Percentiles rank a stretch among this genome's conserved stretches.
These are phyloP conservation scores for Pomacea canaliculata DNA, from an alignment of 2,888 invertebrate genomes.

Conservation along the genomic window DNA sequence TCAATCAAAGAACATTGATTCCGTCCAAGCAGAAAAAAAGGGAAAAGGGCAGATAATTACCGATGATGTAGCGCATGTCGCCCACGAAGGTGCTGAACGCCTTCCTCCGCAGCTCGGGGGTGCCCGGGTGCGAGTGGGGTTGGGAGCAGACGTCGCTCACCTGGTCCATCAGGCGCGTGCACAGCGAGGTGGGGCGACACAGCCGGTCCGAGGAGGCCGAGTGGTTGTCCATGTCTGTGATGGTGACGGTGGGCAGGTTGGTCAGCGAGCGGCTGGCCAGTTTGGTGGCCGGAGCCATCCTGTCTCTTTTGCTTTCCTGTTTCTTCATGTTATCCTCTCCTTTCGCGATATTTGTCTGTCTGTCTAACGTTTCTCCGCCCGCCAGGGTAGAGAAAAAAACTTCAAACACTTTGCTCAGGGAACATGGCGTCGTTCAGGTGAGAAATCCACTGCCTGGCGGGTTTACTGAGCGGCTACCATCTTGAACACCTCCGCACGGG, in stretches of 20 bases:
- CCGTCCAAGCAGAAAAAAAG: too few species aligned
- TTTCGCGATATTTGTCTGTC: too few species aligned
- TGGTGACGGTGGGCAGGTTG: conserved; percentile 45
- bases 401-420: too few species aligned
- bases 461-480: too few species aligned
- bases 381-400: too few species aligned
- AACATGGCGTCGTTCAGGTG: too few species aligned
- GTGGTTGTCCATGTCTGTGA: conserved; percentile 38
- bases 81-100: conserved; percentile 53
- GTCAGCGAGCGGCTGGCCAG: conserved; percentile 41
- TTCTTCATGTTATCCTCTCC: too few species aligned
- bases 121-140: conserved; percentile 33
- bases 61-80: conserved; percentile 55
- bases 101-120: conserved; percentile 36
- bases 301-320: too few species aligned
- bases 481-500: too few species aligned
- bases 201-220: neutral
- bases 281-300: neutral
- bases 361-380: too few species aligned
- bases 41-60: conserved; percentile 31
- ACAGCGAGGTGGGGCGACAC: neutral
- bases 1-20: too few species aligned
- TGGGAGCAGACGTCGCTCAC: conserved; percentile 4
- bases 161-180: conserved; percentile 5
- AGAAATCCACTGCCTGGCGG: too few species aligned